phyloP scores from a whole-genome alignment of 1,140 invertebrate species.

The Meloidogyne exigua region DNA sequence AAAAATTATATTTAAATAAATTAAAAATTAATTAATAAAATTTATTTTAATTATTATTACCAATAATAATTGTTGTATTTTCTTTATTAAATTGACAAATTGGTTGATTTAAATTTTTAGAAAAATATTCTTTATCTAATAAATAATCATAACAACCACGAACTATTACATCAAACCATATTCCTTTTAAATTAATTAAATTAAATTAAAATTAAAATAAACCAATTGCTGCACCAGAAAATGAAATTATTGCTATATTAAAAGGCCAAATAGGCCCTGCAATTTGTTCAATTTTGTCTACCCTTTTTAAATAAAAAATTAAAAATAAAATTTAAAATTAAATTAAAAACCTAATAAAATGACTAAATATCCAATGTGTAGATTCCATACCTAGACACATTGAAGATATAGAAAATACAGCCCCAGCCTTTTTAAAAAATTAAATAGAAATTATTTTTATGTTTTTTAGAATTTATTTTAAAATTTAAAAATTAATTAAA shows the following conservation, averaged over 20 bases:
- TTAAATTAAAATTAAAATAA: not conserved
- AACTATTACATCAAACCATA: slow-evolving; percentile 57
- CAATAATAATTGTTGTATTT: not conserved
- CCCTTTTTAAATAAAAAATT: slow-evolving; percentile 40
- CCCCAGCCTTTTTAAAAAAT: slow-evolving; percentile 34
- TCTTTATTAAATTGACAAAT: not conserved
- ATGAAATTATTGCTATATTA: slow-evolving; percentile 54
- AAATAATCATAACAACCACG: slow-evolving; percentile 52
- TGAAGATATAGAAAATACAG: slow-evolving; percentile 49
- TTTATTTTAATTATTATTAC: not conserved
- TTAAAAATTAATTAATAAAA: not conserved
- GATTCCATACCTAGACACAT: slow-evolving; percentile 55
- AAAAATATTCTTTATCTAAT: slow-evolving; percentile 56
- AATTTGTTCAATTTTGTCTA: slow-evolving; percentile 46
- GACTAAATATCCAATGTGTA: slow-evolving; percentile 45
- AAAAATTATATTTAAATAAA: too few species aligned
- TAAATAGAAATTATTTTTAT: too few species aligned
- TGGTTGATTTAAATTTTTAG: slow-evolving; percentile 11
- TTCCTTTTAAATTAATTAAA: slow-evolving; percentile 16
- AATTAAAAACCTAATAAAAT: slow-evolving; percentile 51
- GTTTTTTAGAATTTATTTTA: too few species aligned
- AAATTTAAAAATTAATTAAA: too few species aligned
- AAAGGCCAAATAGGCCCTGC: slow-evolving; percentile 58
- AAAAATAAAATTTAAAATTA: slow-evolving; percentile 12
- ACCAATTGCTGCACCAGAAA: slow-evolving; percentile 53